Percentiles rank a stretch among this genome's conserved stretches.
These are phyloP conservation scores for Drosophila sechellia DNA, from an alignment of 1,140 invertebrate genomes.

Conservation along the genomic window DNA sequence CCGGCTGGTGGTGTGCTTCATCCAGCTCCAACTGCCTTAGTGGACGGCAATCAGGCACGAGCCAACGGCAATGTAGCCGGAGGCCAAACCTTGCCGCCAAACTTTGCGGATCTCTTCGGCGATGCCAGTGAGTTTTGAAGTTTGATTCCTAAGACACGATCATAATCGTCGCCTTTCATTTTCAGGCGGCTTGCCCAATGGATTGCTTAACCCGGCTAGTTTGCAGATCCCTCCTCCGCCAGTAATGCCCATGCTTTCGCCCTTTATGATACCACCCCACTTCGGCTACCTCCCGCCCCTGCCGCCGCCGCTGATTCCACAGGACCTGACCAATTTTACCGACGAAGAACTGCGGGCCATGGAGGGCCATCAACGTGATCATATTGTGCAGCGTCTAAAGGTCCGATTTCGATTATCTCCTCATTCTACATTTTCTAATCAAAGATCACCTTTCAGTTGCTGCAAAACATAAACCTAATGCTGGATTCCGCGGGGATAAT, in stretches of 20 bases:
- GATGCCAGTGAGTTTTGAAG: slow-evolving; percentile 57
- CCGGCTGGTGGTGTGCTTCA: slow-evolving; percentile 22
- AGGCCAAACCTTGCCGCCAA: slow-evolving; percentile 29
- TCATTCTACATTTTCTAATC: not conserved
- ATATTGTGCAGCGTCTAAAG: slow-evolving; percentile 95
- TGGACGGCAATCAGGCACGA: slow-evolving; percentile 20
- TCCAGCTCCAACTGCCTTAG: not conserved
- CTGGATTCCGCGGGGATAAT: slow-evolving; percentile 94
- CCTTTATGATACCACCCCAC: slow-evolving; percentile 86
- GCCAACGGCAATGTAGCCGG: slow-evolving; percentile 24
- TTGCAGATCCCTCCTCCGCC: slow-evolving; percentile 41
- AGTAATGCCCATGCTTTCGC: slow-evolving; percentile 75
- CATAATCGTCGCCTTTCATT: not conserved
- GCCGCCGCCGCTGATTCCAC: slow-evolving; percentile 91
- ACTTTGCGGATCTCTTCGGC: slow-evolving; percentile 61
- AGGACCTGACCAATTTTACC: slow-evolving; percentile 90
- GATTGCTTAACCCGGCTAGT: slow-evolving; percentile 47
- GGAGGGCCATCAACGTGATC: slow-evolving; percentile 94
- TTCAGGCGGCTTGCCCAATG: slow-evolving; percentile 48
- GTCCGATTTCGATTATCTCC: slow-evolving; percentile 53
- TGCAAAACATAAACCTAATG: slow-evolving; percentile 94
- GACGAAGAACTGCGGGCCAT: slow-evolving; percentile 93
- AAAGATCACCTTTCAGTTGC: slow-evolving; percentile 45
- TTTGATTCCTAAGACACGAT: not conserved
- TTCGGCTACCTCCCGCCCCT: slow-evolving; percentile 86